Evolutionary conservation across 2,113 vertebrate species (phyloP).

Genomic region (Campylorhamphus procurvoides): DNA sequence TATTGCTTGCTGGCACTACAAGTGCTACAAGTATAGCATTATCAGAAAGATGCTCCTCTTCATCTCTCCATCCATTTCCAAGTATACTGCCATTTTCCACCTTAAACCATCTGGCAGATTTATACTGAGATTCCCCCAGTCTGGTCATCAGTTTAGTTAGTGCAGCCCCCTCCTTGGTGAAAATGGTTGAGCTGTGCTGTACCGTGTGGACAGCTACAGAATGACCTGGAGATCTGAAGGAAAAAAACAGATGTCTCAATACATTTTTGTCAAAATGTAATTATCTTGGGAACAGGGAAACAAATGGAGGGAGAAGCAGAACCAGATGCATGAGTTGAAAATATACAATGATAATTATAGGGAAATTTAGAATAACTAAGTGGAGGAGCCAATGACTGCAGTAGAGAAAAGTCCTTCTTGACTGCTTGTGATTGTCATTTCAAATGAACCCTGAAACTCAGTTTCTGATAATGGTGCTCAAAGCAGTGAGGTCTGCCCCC

Average conservation of each 20-base stretch:
- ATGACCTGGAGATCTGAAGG: constrained; percentile 73
- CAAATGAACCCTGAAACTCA: neutral
- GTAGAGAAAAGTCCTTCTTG: neutral
- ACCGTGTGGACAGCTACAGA: neutral
- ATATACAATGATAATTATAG: constrained; percentile 63
- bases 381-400: neutral
- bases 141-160: neutral
- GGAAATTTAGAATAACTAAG: constrained; percentile 66
- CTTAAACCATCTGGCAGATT: neutral
- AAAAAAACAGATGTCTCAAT: constrained; percentile 77
- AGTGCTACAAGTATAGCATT: neutral
- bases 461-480: neutral
- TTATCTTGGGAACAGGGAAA: constrained; percentile 74
- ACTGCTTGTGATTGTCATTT: neutral
- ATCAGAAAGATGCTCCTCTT: neutral
- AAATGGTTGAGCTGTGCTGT: neutral
- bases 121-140: neutral
- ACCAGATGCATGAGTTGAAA: constrained; percentile 71
- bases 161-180: neutral
- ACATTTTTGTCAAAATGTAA: constrained; percentile 78
- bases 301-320: constrained; percentile 62
- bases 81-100: neutral
- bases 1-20: neutral
- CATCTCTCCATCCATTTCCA: neutral
- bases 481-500: neutral